Evolutionary conservation across 1,140 invertebrate species (phyloP).

Genomic region (Dendrolimus kikuchii): DNA sequence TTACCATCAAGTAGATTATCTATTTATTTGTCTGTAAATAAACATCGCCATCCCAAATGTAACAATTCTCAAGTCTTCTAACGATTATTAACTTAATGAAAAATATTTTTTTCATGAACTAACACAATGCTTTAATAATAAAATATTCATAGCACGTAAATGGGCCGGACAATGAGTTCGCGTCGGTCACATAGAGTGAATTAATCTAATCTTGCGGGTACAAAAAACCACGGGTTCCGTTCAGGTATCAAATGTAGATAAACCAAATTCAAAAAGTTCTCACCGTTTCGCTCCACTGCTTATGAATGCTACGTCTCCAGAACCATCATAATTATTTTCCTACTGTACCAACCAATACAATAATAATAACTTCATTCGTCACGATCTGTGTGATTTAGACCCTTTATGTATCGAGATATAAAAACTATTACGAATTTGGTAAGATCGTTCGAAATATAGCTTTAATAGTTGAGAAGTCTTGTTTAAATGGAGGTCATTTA

Average conservation of each 20-base stretch:
- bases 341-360: constrained; percentile 55
- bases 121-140: constrained; percentile 9
- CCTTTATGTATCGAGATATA: constrained; percentile 40
- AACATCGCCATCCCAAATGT: too few relatives aligned
- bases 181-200: constrained; percentile 13
- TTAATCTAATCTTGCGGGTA: constrained; percentile 33
- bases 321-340: constrained; percentile 60
- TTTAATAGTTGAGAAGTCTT: constrained; percentile 7
- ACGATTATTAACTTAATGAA: too few relatives aligned
- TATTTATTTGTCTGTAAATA: too few relatives aligned
- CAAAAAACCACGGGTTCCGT: constrained; percentile 49
- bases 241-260: constrained; percentile 61
- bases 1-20: too few relatives aligned
- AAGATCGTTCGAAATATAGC: constrained; percentile 26
- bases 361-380: constrained; percentile 59
- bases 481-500: too few relatives aligned
- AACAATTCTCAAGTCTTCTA: too few relatives aligned
- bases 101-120: too few relatives aligned
- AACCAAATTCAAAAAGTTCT: constrained; percentile 57
- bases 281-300: constrained; percentile 60
- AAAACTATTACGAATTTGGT: constrained; percentile 35
- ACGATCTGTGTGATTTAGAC: constrained; percentile 44
- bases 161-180: too few relatives aligned
- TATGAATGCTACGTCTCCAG: constrained; percentile 50
- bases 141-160: constrained; percentile 11